Base-by-base conservation (phyloP, 2,113 vertebrate species). In the Megaleporinus macrocephalus region DNA sequence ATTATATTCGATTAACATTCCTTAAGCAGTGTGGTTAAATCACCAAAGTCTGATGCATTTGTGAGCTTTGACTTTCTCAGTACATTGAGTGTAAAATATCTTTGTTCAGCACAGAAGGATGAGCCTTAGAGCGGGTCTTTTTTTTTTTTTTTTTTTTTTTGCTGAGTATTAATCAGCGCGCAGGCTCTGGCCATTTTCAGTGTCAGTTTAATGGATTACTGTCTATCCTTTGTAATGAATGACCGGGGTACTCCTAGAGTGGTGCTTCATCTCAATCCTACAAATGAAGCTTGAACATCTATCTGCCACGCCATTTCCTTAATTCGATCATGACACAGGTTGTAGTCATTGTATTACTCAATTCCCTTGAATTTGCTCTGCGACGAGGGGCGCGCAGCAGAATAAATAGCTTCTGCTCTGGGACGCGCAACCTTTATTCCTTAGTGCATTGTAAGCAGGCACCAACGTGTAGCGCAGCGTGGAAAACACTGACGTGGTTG, bases 401-500 rank as follows among this genome's bases (percentile, higher is more conserved):
- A 41, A 63, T 61, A 70, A 55, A 53, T 49, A 66, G 79, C 16
- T 41, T 33, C 27, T 24, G 66, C 66, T 26, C 63, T n/a, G 44
- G 78, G 55, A 62, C 62, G 68, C 27, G 12, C 20, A 30, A 10
- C 59, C 36, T 15, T n/a, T 47, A 24, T 62, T 72, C 55, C 69
- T 71, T 72, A 3, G 29, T 44, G 66, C 22, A n/a, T 44, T 44
- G 66, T 70, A 44, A 70, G 66, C 11, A 70, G 36, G 65, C 18
- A 65, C 27, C 62, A 30, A 30, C 5, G 62, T 65, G 62, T 51
- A 51, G 27, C 12, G 0, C 51, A 61, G 33, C 24, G 73, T 78
- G 77, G 81, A 85, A 83, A 83, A 84, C 70, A 55, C 87, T 79
- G 33, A 71, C 82, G 33, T 26, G 71, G 68, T 81, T 87, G 82